Base-by-base conservation (phyloP, 2,888 invertebrate species). In the Elmis aenea region DNA sequence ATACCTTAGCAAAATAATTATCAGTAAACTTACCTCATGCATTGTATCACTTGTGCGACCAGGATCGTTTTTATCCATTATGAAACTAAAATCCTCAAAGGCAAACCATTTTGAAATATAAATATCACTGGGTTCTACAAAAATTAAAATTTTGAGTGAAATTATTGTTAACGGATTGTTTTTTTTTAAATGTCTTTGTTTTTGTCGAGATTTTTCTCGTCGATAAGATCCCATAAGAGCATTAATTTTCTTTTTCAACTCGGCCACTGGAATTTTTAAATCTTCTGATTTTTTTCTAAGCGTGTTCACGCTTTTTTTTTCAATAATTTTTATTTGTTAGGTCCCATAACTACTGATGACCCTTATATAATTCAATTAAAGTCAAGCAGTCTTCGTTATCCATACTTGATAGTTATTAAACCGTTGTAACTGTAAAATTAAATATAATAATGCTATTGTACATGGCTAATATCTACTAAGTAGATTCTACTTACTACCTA, bases 91-190 rank as follows among this genome's bases (percentile, higher is more conserved):
- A 28, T 18, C 11, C n/a, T 16, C 18, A 5, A 15, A 28, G 11
- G 28, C 28, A 14, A 28, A 28, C 28, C 28, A 28, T 23, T 23
- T 23, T 10, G 23, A 23, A 11, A 23, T n/a, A 23, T 23, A 23
- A 2, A 23, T n/a, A 12, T 12, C 12, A 12, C 12, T 12, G 10
- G 10, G 10, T 23, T 12, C 23, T 23, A n/a, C n/a, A n/a, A n/a
- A n/a, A n/a, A n/a, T n/a, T n/a, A n/a, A n/a, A n/a, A n/a, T n/a
- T n/a, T n/a, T n/a, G n/a, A n/a, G n/a, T n/a, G n/a, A n/a, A n/a
- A n/a, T n/a, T n/a, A n/a, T n/a, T n/a, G n/a, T n/a, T n/a, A n/a
- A n/a, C n/a, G n/a, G n/a, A n/a, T n/a, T n/a, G n/a, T n/a, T n/a
- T n/a, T n/a, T n/a, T n/a, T n/a, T n/a, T n/a, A n/a, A n/a, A n/a